A percentile compares a stretch with the other conserved stretches of the same genome.
These are phyloP conservation scores for Drosophila rufa DNA, from an alignment of 1,140 invertebrate species.

Conservation along the genomic window DNA sequence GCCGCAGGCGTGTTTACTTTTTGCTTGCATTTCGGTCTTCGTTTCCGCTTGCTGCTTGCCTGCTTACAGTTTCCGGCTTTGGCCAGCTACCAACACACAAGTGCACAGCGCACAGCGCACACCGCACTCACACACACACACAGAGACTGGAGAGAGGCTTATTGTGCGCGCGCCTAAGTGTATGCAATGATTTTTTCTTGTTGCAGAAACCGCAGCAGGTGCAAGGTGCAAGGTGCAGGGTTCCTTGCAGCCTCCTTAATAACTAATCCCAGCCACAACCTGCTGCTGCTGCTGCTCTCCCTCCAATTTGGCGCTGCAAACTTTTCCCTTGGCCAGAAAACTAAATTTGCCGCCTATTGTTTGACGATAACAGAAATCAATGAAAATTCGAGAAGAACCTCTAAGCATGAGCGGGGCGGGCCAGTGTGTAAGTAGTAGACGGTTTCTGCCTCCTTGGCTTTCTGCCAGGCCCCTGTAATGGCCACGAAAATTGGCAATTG, in stretches of 20 bases:
- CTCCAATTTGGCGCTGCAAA: constrained; percentile 37
- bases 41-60: constrained; percentile 80
- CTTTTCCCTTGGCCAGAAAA: constrained; percentile 38
- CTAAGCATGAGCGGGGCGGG: not conserved
- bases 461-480: constrained; percentile 13
- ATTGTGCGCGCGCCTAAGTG: constrained; percentile 74
- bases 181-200: constrained; percentile 56
- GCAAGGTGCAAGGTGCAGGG: constrained; percentile 5
- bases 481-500: constrained; percentile 14
- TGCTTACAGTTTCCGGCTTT: constrained; percentile 80
- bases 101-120: not conserved
- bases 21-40: constrained; percentile 73
- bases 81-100: constrained; percentile 43
- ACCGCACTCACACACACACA: constrained; percentile 2
- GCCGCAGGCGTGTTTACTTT: constrained; percentile 62
- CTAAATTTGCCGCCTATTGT: constrained; percentile 66
- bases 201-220: constrained; percentile 27
- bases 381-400: constrained; percentile 19
- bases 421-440: not conserved
- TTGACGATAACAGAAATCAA: constrained; percentile 63
- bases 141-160: constrained; percentile 30
- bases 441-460: constrained; percentile 4
- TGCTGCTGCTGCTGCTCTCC: not conserved
- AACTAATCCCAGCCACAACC: constrained; percentile 64
- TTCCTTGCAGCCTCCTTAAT: constrained; percentile 59